Percentiles rank a stretch among this genome's conserved stretches.
phyloP scores from a whole-genome alignment of 2,113 vertebrate genomes.

The Lophura nycthemera region DNA sequence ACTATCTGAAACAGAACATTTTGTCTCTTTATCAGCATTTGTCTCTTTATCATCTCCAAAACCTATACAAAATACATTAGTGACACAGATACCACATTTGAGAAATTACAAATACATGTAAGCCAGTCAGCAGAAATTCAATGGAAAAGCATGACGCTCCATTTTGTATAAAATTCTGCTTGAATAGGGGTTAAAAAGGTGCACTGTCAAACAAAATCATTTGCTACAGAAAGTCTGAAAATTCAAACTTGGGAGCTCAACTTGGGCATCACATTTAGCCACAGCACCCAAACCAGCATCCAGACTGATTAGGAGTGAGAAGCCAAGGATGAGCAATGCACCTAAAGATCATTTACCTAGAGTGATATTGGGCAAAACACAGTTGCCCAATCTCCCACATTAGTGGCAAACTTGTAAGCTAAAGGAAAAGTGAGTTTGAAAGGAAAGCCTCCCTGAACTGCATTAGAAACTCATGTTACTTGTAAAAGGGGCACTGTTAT shows the following conservation, averaged over 20 bases:
- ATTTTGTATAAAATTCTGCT: neutral
- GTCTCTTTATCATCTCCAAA: neutral
- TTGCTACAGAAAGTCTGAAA: neutral
- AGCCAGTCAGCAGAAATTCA: neutral
- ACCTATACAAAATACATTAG: accelerated
- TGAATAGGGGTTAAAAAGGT: neutral
- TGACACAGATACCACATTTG: neutral
- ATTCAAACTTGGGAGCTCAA: neutral
- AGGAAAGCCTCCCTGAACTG: neutral
- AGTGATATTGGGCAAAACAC: neutral
- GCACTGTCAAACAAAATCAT: neutral
- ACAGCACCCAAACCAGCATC: neutral
- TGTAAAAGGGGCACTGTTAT: neutral
- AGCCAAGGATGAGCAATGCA: neutral
- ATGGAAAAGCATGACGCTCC: neutral
- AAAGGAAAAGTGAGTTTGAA: neutral
- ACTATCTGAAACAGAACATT: neutral
- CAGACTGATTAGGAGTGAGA: neutral
- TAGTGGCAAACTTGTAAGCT: neutral
- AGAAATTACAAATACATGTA: neutral
- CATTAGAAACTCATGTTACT: neutral
- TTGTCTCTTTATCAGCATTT: neutral
- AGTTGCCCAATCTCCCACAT: accelerated
- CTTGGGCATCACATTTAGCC: neutral
- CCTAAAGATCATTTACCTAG: neutral